phyloP scores from a whole-genome alignment of 2,113 vertebrate species.

The Parus major region DNA sequence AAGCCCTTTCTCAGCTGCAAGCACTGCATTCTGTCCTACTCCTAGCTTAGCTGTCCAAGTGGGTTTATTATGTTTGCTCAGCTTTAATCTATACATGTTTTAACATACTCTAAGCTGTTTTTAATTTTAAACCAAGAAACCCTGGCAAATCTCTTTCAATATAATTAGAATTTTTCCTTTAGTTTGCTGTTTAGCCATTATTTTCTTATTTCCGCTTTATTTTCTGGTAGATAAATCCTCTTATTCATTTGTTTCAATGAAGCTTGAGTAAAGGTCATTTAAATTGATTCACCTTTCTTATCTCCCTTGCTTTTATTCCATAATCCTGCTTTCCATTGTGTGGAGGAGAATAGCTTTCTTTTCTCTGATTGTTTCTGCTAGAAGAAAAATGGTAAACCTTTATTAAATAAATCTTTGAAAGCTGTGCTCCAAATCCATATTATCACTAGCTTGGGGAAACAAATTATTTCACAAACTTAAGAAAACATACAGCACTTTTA shows the following conservation, averaged over 20 bases:
- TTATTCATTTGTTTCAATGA: slow-evolving; percentile 70
- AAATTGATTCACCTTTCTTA: slow-evolving; percentile 69
- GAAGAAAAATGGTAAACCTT: slow-evolving; percentile 62
- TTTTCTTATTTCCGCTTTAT: slow-evolving; percentile 52
- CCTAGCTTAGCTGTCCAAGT: not conserved
- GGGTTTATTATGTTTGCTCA: slow-evolving; percentile 42
- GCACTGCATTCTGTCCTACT: not conserved
- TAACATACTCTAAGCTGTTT: slow-evolving; percentile 25
- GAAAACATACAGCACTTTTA: not conserved
- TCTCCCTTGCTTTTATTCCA: slow-evolving; percentile 47
- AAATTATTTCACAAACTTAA: slow-evolving; percentile 39
- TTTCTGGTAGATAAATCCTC: slow-evolving; percentile 69
- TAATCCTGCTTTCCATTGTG: slow-evolving; percentile 67
- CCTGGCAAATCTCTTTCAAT: slow-evolving; percentile 14
- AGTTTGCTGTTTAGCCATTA: slow-evolving; percentile 58
- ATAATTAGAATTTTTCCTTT: slow-evolving; percentile 54
- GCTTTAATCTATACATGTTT: slow-evolving; percentile 50
- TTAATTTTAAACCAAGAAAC: slow-evolving; percentile 58
- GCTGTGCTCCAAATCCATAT: slow-evolving; percentile 57
- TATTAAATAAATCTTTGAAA: slow-evolving; percentile 65
- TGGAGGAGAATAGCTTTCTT: slow-evolving; percentile 42
- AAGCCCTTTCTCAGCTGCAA: slow-evolving; percentile 33
- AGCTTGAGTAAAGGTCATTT: slow-evolving; percentile 74
- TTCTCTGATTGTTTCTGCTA: slow-evolving; percentile 28
- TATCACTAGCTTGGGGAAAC: slow-evolving; percentile 19